Evolutionary conservation across 1,140 invertebrate genomes (phyloP).

Genomic region (Belonocnema kinseyi): DNA sequence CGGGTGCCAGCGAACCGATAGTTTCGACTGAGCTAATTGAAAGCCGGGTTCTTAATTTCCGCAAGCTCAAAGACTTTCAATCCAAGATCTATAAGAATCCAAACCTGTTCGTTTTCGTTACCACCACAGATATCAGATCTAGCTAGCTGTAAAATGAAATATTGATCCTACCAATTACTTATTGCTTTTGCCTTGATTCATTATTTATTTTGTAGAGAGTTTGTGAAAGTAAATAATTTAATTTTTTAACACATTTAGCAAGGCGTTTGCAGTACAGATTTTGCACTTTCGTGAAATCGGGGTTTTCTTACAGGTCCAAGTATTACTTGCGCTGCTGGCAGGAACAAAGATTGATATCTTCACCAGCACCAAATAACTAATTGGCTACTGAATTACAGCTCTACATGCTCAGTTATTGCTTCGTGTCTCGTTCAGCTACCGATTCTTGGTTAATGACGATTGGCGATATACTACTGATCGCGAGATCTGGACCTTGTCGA

Average conservation of each 20-base stretch:
- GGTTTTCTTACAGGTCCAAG: neutral
- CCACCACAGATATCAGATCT: neutral
- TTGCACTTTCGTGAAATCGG: neutral
- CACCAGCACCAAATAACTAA: slow-evolving; percentile 65
- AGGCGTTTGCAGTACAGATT: neutral
- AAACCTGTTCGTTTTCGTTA: slow-evolving; percentile 10
- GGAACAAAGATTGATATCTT: slow-evolving; percentile 64
- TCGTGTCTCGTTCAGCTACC: slow-evolving; percentile 56
- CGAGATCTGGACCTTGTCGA: slow-evolving; percentile 42
- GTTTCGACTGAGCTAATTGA: slow-evolving; percentile 58
- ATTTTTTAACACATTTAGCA: neutral
- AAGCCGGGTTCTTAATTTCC: slow-evolving; percentile 63
- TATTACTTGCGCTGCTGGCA: slow-evolving; percentile 36
- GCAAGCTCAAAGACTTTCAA: slow-evolving; percentile 31
- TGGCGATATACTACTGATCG: slow-evolving; percentile 39
- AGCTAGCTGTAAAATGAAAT: too few relatives aligned
- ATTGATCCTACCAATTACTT: too few relatives aligned
- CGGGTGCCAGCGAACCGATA: slow-evolving; percentile 48
- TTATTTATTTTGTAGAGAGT: too few relatives aligned
- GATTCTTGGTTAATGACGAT: slow-evolving; percentile 54
- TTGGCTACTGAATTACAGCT: slow-evolving; percentile 70
- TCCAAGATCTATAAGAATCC: neutral
- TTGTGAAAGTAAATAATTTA: neutral
- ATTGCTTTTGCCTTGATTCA: too few relatives aligned
- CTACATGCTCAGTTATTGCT: slow-evolving; percentile 67